phyloP scores from a whole-genome alignment of 92 coral and sea anemone species.

The Epizoanthus ramosus region DNA sequence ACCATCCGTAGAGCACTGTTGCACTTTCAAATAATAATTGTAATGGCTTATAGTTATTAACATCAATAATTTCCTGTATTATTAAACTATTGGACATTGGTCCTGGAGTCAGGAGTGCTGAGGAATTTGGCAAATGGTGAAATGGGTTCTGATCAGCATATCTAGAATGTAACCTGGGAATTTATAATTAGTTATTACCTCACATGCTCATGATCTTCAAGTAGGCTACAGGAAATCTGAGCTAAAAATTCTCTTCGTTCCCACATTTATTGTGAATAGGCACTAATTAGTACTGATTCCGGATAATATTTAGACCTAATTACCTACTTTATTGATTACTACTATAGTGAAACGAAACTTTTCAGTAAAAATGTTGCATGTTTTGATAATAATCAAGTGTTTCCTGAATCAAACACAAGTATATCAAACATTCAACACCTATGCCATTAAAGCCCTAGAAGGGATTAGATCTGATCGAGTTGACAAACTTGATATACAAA shows the following conservation, averaged over 20 bases:
- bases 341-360: background rate
- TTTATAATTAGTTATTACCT: background rate
- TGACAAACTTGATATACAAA: constrained; percentile 19
- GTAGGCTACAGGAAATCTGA: background rate
- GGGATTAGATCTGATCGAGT: constrained; percentile 12
- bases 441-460: constrained; percentile 7
- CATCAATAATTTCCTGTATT: background rate
- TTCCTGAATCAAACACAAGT: constrained; percentile 2
- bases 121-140: background rate
- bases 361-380: background rate
- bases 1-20: background rate
- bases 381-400: background rate
- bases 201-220: background rate
- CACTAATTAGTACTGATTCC: background rate
- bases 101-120: background rate
- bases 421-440: constrained; percentile 17
- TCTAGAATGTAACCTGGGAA: background rate
- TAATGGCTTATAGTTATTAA: background rate
- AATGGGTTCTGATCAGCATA: background rate
- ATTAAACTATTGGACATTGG: background rate
- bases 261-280: background rate
- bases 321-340: constrained; percentile 15
- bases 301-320: background rate
- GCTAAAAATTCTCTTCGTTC: background rate
- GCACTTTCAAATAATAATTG: constrained; percentile 4